Percentiles rank a stretch among this genome's conserved stretches.
phyloP scores from a whole-genome alignment of 2,797 vertebrate genomes.

The Coendou prehensilis region DNA sequence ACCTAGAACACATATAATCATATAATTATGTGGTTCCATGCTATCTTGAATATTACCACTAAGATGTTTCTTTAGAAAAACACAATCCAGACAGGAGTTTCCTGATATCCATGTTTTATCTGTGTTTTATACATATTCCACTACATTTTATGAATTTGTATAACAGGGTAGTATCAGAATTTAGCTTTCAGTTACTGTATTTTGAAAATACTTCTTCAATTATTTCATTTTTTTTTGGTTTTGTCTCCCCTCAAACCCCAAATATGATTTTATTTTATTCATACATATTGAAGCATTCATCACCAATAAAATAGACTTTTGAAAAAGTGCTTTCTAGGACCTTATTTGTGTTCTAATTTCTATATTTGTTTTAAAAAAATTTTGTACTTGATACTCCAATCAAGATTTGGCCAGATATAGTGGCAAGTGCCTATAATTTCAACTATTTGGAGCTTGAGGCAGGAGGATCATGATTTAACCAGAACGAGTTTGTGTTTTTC shows the following conservation, averaged over 20 bases:
- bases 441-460: background rate
- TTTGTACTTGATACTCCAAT: background rate
- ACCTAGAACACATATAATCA: background rate
- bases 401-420: background rate
- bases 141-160: background rate
- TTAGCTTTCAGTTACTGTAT: background rate
- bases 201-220: background rate
- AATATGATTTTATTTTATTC: background rate
- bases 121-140: background rate
- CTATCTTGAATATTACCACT: background rate
- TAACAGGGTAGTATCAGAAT: background rate
- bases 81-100: background rate
- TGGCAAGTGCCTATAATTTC: background rate
- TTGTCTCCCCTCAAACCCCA: background rate
- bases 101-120: background rate
- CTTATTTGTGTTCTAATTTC: background rate
- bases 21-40: background rate
- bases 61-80: background rate
- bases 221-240: background rate
- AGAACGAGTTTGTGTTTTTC: background rate
- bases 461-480: background rate
- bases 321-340: background rate
- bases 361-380: background rate
- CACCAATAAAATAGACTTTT: background rate
- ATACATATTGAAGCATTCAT: background rate